Evolutionary conservation across 2,113 vertebrate species (phyloP).

Genomic region (Mionectes macconnelli): DNA sequence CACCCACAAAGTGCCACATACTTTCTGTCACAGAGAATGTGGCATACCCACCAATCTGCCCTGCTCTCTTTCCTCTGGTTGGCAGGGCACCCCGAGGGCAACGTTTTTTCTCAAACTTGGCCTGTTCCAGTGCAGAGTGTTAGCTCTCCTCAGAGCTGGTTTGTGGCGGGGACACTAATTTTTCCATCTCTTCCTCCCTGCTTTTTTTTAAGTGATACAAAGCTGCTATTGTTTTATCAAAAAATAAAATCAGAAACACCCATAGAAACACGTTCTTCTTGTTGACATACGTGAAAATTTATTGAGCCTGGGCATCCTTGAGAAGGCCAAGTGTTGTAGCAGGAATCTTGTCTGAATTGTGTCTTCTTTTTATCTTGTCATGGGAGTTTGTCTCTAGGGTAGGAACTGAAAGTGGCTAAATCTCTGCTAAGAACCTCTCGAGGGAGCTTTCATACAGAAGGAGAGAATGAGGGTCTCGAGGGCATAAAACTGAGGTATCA

Average conservation of each 20-base stretch:
- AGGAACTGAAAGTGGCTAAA: background rate
- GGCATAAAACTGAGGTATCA: background rate
- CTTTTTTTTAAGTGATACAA: background rate
- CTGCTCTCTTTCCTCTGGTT: background rate
- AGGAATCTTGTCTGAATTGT: background rate
- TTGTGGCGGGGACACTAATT: background rate
- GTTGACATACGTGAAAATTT: background rate
- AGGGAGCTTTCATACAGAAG: background rate
- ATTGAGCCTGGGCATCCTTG: background rate
- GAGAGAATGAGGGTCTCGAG: background rate
- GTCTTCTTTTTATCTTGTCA: background rate
- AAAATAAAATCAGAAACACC: background rate
- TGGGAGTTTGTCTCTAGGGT: background rate
- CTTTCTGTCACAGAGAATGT: background rate
- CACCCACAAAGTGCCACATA: background rate
- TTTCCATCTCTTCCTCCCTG: background rate
- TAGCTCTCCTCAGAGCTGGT: background rate
- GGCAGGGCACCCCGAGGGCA: background rate
- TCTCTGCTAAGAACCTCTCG: constrained; percentile 6
- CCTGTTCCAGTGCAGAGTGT: background rate
- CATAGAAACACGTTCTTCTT: background rate
- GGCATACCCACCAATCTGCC: background rate
- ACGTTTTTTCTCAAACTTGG: background rate
- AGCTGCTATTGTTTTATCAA: background rate
- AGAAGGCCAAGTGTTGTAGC: background rate